These are phyloP conservation scores for Tetropium fuscum DNA, from an alignment of 2,888 invertebrate genomes.

Conservation along the genomic window DNA sequence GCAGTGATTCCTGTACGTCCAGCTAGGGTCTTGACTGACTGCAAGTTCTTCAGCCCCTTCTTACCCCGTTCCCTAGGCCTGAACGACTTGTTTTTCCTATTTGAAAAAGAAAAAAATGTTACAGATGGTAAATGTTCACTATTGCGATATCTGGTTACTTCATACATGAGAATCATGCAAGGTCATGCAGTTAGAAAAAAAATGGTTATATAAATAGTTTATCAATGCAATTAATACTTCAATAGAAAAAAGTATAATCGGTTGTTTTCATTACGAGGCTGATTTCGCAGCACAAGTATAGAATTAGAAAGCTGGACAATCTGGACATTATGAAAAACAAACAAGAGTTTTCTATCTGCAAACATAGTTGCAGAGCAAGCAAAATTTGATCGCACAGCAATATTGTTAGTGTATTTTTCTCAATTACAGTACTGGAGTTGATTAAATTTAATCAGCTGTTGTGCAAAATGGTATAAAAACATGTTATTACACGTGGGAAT, in stretches of 20 bases:
- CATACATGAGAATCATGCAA: constrained; percentile 19
- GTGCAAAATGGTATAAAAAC: too few species aligned
- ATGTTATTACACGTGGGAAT: too few species aligned
- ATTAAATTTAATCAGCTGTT: too few species aligned
- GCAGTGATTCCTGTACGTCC: constrained; percentile 76
- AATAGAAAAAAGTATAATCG: background rate
- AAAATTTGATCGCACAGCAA: too few species aligned
- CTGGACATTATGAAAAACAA: background rate
- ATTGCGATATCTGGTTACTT: background rate
- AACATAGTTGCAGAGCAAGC: too few species aligned
- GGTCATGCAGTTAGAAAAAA: constrained; percentile 12
- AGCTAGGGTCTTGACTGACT: constrained; percentile 92
- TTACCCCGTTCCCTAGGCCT: constrained; percentile 87
- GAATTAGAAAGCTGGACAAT: background rate
- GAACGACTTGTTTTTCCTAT: constrained; percentile 93
- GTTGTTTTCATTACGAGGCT: background rate
- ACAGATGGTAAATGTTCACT: too few species aligned
- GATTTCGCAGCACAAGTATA: background rate
- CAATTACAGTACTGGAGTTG: too few species aligned
- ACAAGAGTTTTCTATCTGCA: too few species aligned
- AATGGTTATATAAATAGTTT: constrained; percentile 9
- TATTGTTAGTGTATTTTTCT: too few species aligned
- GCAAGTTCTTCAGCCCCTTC: constrained; percentile 90
- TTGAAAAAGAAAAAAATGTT: constrained; percentile 38
- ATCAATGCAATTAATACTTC: background rate